Evolutionary conservation across 1,140 invertebrate species (phyloP).

Genomic region (Parapsyche elsis): DNA sequence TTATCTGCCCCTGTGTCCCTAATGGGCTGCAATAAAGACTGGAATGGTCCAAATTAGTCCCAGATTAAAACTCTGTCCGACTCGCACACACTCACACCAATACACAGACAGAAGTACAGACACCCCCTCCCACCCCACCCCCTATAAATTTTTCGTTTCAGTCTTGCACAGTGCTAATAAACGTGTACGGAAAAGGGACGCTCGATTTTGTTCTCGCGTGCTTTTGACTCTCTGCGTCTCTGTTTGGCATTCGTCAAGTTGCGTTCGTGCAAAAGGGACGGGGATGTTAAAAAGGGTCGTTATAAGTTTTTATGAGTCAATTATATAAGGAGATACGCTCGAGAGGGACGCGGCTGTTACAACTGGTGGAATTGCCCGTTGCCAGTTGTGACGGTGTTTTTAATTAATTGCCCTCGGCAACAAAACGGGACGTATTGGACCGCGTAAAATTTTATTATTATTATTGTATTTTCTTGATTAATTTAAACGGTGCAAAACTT

Average conservation of each 20-base stretch:
- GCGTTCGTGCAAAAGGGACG: not conserved
- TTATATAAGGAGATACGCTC: slow-evolving; percentile 50
- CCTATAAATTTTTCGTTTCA: too few species aligned
- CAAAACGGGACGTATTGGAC: slow-evolving; percentile 39
- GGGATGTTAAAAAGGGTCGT: slow-evolving; percentile 33
- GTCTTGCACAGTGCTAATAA: not conserved
- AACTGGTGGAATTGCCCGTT: slow-evolving; percentile 51
- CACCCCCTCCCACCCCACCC: slow-evolving; percentile 1
- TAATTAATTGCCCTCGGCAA: slow-evolving; percentile 52
- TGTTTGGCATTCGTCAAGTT: not conserved
- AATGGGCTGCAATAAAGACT: slow-evolving; percentile 56
- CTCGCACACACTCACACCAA: slow-evolving; percentile 42
- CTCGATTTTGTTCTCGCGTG: not conserved
- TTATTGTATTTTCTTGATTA: not conserved
- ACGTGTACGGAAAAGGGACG: not conserved
- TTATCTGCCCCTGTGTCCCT: slow-evolving; percentile 43
- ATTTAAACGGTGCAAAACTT: too few species aligned
- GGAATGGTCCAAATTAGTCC: slow-evolving; percentile 56
- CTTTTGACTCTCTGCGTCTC: slow-evolving; percentile 2
- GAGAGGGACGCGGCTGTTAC: slow-evolving; percentile 39
- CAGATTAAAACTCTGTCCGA: slow-evolving; percentile 56
- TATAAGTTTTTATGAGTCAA: slow-evolving; percentile 57
- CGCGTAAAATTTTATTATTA: slow-evolving; percentile 35
- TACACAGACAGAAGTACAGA: not conserved
- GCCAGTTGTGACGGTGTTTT: slow-evolving; percentile 54